Base-by-base conservation (phyloP, 2,113 vertebrate species). In the Catharus fuscescens region DNA sequence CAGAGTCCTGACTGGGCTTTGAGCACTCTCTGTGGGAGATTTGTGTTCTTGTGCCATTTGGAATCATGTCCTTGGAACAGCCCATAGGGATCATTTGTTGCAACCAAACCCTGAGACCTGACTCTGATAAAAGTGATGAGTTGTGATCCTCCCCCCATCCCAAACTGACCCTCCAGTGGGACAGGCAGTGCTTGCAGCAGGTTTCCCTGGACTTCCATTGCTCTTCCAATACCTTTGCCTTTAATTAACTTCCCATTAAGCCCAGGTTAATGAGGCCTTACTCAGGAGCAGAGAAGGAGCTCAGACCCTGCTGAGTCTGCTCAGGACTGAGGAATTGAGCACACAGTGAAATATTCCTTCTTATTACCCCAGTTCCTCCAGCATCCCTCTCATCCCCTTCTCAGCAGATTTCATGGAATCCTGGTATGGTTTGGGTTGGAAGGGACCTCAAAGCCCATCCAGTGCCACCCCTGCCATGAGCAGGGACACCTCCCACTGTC, bases 241-340 rank as follows among this genome's bases (percentile, higher is more conserved):
- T 73, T 62, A 69, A 73, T 61, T 86, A 77, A 60, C 42, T 88
- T 65, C 82, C 60, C 59, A 45, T 69, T 50, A 80, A 92, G 50
- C 18, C 40, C n/a, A 57, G 32, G 18, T 72, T 56, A 31, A 16
- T 26, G 9, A 26, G 32, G 48, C 56, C 61, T 56, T 50, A 50
- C 29, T 52, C 24, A 72, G 23, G 44, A 52, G 8, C 56, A 48
- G 29, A 32, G 77, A 65, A 77, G 20, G 9, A 10, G 16, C 38
- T 84, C 2, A 0, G 12, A 24, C 11, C 18, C 57, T 64, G 53
- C 36, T 62, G 29, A 62, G 32, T 52, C 20, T 74, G 72, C 44
- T 91, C 47, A 74, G 59, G 34, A 36, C 9, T 24, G 23, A 12
- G 0, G 9, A 71, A 42, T 34, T 42, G 40, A 64, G 17, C 25